Evolutionary conservation across 2,888 invertebrate genomes (phyloP).

Genomic region (Chloromyia formosa): DNA sequence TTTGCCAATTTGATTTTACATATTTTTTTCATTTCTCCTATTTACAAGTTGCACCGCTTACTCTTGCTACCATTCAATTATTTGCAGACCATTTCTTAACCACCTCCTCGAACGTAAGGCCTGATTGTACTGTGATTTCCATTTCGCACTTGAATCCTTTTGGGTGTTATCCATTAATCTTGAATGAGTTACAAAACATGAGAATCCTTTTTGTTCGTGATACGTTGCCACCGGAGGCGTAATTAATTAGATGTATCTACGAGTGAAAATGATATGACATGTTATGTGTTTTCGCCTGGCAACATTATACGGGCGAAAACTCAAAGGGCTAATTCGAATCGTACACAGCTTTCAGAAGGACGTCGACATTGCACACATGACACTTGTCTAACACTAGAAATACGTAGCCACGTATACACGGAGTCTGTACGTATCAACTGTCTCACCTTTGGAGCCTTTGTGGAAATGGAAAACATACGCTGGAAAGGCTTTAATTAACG

Average conservation of each 20-base stretch:
- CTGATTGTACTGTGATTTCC: too few species aligned
- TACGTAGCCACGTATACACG: background rate
- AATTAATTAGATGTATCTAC: conserved; percentile 28
- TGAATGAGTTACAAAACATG: conserved; percentile 25
- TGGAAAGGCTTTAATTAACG: conserved; percentile 1
- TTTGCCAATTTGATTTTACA: too few species aligned
- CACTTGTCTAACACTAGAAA: background rate
- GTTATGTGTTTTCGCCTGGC: conserved; percentile 1
- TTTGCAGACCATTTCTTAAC: too few species aligned
- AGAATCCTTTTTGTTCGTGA: conserved; percentile 34
- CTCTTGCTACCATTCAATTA: too few species aligned
- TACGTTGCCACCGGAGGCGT: conserved; percentile 25
- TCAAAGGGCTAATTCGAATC: conserved; percentile 4
- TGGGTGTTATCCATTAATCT: conserved; percentile 12
- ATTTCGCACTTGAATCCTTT: background rate
- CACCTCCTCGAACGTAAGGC: too few species aligned
- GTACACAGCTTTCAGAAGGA: conserved; percentile 8
- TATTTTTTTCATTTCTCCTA: too few species aligned
- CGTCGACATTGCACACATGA: conserved; percentile 16
- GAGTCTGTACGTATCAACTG: background rate
- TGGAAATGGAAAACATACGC: background rate
- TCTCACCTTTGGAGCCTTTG: background rate
- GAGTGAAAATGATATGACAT: conserved; percentile 20
- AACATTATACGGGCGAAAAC: background rate
- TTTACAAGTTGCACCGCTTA: too few species aligned